Evolutionary conservation across 2,888 invertebrate species (phyloP).

Genomic region (Mesopsocus fuscifrons): DNA sequence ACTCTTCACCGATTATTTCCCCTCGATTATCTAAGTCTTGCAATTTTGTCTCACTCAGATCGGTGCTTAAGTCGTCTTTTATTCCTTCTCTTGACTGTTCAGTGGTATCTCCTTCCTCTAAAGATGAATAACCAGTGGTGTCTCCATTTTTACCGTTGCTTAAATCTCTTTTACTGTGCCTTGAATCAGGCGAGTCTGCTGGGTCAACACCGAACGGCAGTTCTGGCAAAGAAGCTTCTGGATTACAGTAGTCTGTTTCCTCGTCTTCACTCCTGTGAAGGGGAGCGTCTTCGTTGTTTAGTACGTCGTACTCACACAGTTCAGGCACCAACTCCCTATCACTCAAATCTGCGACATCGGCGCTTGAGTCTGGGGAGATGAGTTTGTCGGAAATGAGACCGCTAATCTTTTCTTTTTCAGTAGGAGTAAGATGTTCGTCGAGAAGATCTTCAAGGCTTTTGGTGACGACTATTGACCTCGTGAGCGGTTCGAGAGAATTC

Average conservation of each 20-base stretch:
- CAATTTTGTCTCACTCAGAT: no score
- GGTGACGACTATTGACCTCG: constrained; percentile 1
- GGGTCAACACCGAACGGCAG: background rate
- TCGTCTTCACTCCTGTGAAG: background rate
- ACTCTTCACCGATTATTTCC: background rate
- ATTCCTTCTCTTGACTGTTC: background rate
- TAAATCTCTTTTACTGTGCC: no score
- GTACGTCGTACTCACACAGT: background rate
- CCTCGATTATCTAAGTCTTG: no score
- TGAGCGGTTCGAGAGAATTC: background rate
- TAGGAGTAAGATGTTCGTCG: constrained; percentile 7
- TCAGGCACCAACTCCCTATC: background rate
- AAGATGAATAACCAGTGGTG: background rate
- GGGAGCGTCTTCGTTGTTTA: no score
- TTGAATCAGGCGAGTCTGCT: no score
- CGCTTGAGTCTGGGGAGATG: constrained; percentile 8
- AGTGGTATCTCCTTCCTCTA: background rate
- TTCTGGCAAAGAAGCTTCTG: background rate
- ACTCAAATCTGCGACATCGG: constrained; percentile 2
- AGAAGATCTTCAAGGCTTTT: constrained; percentile 6
- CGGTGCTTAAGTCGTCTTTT: no score
- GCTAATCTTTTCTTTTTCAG: constrained; percentile 5
- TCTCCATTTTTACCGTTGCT: no score
- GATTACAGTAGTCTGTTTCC: background rate
- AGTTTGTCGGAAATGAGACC: background rate